Evolutionary conservation across 2,113 vertebrate species (phyloP).

Genomic region (Protobothrops mucrosquamatus): DNA sequence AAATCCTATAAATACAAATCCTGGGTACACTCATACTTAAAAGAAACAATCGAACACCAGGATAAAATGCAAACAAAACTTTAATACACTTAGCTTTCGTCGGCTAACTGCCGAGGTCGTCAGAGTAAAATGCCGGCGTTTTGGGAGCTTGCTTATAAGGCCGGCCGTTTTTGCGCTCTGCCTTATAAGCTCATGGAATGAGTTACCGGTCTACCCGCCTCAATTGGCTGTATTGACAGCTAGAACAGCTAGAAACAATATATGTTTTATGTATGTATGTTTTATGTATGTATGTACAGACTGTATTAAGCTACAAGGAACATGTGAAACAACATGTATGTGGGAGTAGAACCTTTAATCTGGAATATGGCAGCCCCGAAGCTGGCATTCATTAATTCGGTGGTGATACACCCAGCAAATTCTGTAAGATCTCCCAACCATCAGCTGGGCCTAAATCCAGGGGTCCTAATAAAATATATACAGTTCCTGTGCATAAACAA

Average conservation of each 20-base stretch:
- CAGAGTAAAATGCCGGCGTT: too few species aligned
- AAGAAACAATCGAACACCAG: too few species aligned
- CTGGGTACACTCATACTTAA: too few species aligned
- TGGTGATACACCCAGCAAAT: background rate
- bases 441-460: background rate
- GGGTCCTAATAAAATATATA: background rate
- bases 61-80: too few species aligned
- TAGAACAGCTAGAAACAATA: too few species aligned
- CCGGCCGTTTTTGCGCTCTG: too few species aligned
- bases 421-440: background rate
- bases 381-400: background rate
- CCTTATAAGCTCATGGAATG: too few species aligned
- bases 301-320: background rate
- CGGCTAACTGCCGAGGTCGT: too few species aligned
- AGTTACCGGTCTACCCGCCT: too few species aligned
- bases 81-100: too few species aligned
- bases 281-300: background rate
- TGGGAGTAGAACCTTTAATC: background rate
- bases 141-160: too few species aligned
- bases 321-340: background rate
- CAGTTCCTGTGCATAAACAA: background rate
- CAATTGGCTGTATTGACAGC: too few species aligned
- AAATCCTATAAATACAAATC: background rate
- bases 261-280: background rate
- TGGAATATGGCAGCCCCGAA: background rate